Conservation (phyloP, 2,113 vertebrate species). For the Scortum barcoo region DNA sequence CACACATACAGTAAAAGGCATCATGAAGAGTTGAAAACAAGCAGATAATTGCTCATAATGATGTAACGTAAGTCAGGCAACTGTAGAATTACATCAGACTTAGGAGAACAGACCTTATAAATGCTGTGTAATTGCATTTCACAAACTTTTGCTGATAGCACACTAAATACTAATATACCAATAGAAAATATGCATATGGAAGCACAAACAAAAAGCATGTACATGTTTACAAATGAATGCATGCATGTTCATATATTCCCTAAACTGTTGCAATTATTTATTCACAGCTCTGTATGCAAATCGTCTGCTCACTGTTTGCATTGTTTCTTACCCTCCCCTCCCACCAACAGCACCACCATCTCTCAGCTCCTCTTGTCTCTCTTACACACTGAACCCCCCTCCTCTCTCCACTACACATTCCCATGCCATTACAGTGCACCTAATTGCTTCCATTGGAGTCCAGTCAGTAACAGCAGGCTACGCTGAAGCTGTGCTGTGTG, state of each 20-base stretch:
- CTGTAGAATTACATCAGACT: slow-evolving; percentile 14
- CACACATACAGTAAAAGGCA: slow-evolving; percentile 18
- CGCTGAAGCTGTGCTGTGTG: background rate
- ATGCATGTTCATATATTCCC: slow-evolving; percentile 24
- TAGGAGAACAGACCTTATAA: slow-evolving; percentile 3
- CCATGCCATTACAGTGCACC: slow-evolving; percentile 30
- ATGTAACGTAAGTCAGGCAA: slow-evolving; percentile 22
- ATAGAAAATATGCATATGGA: background rate
- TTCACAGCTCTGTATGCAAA: slow-evolving; percentile 42
- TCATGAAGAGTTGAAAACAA: slow-evolving; percentile 20
- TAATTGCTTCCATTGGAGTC: slow-evolving; percentile 62
- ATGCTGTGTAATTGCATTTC: slow-evolving; percentile 11
- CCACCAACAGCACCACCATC: background rate
- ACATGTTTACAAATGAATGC: slow-evolving; percentile 17
- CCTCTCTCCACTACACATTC: slow-evolving; percentile 14
- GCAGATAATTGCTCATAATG: slow-evolving; percentile 34
- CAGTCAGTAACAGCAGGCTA: slow-evolving; percentile 34
- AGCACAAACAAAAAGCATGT: background rate
- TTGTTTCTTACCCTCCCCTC: slow-evolving; percentile 28
- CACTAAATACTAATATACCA: background rate
- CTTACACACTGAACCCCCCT: slow-evolving; percentile 25
- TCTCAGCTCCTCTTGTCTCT: slow-evolving; percentile 10
- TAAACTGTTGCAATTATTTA: slow-evolving; percentile 31
- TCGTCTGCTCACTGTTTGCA: slow-evolving; percentile 35
- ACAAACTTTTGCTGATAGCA: slow-evolving; percentile 18